phyloP scores from a whole-genome alignment of 2,888 invertebrate genomes.

The Abrostola triplasia region DNA sequence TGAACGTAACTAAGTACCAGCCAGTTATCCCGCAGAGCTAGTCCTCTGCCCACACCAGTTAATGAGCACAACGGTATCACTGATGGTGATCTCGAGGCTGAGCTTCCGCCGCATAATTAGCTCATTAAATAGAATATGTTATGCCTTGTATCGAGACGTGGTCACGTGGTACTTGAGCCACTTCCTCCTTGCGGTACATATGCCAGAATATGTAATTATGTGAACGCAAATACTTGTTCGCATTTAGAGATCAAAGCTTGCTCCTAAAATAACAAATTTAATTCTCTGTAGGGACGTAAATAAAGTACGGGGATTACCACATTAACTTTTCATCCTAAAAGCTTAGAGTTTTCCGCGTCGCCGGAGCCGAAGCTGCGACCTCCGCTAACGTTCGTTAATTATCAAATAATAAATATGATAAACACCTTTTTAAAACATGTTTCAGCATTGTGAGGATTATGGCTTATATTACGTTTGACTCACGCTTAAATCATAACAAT shows the following conservation, averaged over 20 bases:
- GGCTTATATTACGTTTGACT: too few relatives aligned
- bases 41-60: constrained; percentile 19
- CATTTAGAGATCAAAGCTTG: neutral
- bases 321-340: constrained; percentile 4
- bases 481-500: too few relatives aligned
- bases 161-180: constrained; percentile 14
- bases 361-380: neutral
- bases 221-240: neutral
- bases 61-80: constrained; percentile 28
- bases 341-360: neutral
- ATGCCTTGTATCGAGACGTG: constrained; percentile 14
- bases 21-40: constrained; percentile 13
- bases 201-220: neutral
- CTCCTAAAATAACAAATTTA: neutral
- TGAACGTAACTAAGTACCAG: neutral
- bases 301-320: neutral
- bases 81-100: constrained; percentile 10
- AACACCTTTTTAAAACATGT: neutral
- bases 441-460: neutral
- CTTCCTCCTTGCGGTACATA: constrained; percentile 29
- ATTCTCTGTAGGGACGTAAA: neutral
- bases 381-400: too few relatives aligned
- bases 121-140: constrained; percentile 15
- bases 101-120: constrained; percentile 41
- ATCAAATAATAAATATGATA: constrained; percentile 1